Base-by-base conservation (phyloP, 2,797 vertebrate genomes). In the Ficedula albicollis region DNA sequence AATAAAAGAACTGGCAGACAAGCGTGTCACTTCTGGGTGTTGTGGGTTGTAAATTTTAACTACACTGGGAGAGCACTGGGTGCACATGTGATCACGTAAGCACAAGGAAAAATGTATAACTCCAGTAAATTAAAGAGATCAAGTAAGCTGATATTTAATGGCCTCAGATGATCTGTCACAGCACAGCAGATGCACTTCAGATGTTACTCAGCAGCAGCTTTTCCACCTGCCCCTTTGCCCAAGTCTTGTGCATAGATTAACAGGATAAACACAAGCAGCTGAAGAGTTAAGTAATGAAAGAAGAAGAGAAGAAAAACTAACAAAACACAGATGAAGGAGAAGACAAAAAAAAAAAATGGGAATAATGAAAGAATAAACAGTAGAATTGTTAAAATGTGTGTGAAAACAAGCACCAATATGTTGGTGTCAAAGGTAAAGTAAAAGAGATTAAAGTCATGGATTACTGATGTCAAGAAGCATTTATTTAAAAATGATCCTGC, bases 401-500 rank as follows among this genome's bases (percentile, higher is more conserved):
- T 44, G 34, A 87, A 92, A 63, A 76, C 17, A 74, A 89, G 60
- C 68, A 87, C 9, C 29, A 44, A 46, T 83, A 87, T 46, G 56
- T 49, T 80, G 32, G 38, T 91, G 84, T 93, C 87, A 92, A 89
- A 94, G 49, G 56, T 91, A 91, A 70, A 82, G 69, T 67, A 75
- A 68, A 78, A 92, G 63, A 91, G 55, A 90, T 83, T 91, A 67
- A 93, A 96, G 60, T 89, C 81, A 89, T 43, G 44, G 46, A 63
- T 70, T 89, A 80, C 44, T 67, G 48, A 92, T 87, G 89, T 87
- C 84, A 91, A 80, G 84, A 91, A 91, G 78, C 82, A 91, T 94
- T 94, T 96, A 92, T 92, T 92, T 95, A 77, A 89, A 91, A 87
- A 84, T 15, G 64, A 87, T 85, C 60, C 56, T 58, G 52, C 68